Evolutionary conservation across 1,140 invertebrate species (phyloP), one percentile per base, ranked within the genome.

Genomic region (Trigoniulus corallinus): DNA sequence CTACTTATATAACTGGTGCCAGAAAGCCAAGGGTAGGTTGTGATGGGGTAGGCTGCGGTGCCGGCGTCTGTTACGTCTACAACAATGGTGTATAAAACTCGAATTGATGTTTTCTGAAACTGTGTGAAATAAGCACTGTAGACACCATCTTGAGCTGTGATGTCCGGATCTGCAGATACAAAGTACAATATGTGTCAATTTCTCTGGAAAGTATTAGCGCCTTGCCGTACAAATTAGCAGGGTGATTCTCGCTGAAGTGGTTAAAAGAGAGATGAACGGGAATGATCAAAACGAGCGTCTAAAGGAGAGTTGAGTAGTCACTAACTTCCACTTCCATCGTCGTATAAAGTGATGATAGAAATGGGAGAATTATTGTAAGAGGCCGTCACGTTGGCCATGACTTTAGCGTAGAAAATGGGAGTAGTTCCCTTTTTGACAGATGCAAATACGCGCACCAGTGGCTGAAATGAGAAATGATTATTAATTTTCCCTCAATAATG

Each of bases 81-180:
- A 7, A 15, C 15, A 7, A 34, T 15, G 15, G 29, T 34, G 15
- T 34, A 34, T n/a, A n/a, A n/a, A n/a, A n/a, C n/a, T n/a, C n/a
- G n/a, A 34, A 34, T 15, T 15, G 29, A 7, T 7, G 29, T 7
- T 34, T 40, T 23, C 18, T 10, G n/a, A 15, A 64, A 59, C 22
- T 71, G 62, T 23, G 70, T 73, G 54, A 77, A 76, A 56, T 76
- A 79, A 45, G 74, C 64, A 0, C 75, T 74, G 59, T 80, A 81
- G 13, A 80, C 66, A 13, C 79, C 78, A 62, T 81, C 79, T 4
- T 72, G 71, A 63, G 71, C 71, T 18, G 71, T 74, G 13, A 79
- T 67, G 62, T 81, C 79, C 2, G 77, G 74, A 64, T 78, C 78
- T 74, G 53, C n/a, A 7, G 54, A 52, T 29, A n/a, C 29, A 53